phyloP scores from a whole-genome alignment of 2,888 invertebrate species.

The Tenodera sinensis region DNA sequence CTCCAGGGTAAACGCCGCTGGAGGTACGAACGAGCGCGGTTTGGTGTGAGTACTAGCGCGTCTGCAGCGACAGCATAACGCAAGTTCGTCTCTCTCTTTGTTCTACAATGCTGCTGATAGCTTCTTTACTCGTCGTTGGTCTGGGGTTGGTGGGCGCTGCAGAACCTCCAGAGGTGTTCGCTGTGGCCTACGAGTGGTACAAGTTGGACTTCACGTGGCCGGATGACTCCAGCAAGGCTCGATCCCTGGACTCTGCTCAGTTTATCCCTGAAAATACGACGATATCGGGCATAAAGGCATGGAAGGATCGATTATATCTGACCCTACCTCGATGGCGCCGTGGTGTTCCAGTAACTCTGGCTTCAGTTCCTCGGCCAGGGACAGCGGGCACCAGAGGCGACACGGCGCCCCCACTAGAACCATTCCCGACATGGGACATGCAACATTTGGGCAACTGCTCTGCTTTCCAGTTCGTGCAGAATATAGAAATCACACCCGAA shows the following conservation, averaged over 20 bases:
- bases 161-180: slow-evolving; percentile 49
- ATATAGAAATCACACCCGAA: slow-evolving; percentile 66
- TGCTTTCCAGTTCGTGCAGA: slow-evolving; percentile 70
- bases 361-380: slow-evolving; percentile 56
- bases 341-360: slow-evolving; percentile 74
- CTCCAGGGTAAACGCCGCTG: neutral
- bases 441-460: slow-evolving; percentile 64
- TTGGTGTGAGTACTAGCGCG: neutral
- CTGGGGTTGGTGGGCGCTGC: neutral
- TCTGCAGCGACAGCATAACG: neutral
- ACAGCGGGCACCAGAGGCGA: slow-evolving; percentile 54
- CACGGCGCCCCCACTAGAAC: slow-evolving; percentile 63
- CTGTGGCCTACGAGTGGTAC: slow-evolving; percentile 70
- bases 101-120: neutral
- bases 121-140: neutral
- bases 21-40: slow-evolving; percentile 34
- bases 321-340: slow-evolving; percentile 69
- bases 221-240: slow-evolving; percentile 51
- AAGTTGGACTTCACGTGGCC: slow-evolving; percentile 67
- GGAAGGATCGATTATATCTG: slow-evolving; percentile 68
- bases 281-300: slow-evolving; percentile 72
- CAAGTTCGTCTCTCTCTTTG: neutral
- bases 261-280: slow-evolving; percentile 71
- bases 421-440: slow-evolving; percentile 70
- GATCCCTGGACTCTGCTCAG: slow-evolving; percentile 53